phyloP scores from a whole-genome alignment of 2,113 vertebrate species.

The Geothlypis trichas region DNA sequence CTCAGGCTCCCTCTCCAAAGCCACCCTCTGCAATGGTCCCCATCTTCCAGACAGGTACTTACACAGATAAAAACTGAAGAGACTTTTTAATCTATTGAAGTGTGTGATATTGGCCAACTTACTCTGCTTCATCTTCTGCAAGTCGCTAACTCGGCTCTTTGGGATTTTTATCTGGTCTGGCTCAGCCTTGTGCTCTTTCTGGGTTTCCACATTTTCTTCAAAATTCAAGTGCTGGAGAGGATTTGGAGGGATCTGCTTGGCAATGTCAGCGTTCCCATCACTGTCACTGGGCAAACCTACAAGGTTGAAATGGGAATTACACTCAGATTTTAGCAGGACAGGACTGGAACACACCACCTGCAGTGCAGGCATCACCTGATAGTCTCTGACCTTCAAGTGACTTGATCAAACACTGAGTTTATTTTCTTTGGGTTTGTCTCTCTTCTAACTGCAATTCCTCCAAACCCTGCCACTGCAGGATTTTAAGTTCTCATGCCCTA shows the following conservation, averaged over 20 bases:
- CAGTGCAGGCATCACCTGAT: not conserved
- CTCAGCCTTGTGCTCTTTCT: slow-evolving; percentile 61
- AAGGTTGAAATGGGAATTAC: not conserved
- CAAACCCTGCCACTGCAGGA: not conserved
- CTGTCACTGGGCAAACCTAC: slow-evolving; percentile 57
- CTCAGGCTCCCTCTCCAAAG: not conserved
- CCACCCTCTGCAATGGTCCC: not conserved
- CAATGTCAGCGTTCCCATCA: slow-evolving; percentile 58
- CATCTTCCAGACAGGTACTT: not conserved
- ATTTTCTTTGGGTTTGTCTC: not conserved
- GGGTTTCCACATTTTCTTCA: slow-evolving; percentile 73
- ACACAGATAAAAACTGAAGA: not conserved
- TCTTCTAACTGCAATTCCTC: not conserved
- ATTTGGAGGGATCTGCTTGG: slow-evolving; percentile 80
- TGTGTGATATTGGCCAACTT: slow-evolving; percentile 49
- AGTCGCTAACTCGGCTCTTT: slow-evolving; percentile 67
- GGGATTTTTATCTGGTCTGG: slow-evolving; percentile 60
- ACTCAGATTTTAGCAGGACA: not conserved
- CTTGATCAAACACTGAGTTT: accelerated
- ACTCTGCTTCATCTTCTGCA: slow-evolving; percentile 82
- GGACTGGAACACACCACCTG: not conserved
- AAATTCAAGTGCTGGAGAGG: slow-evolving; percentile 75
- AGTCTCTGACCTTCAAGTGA: not conserved
- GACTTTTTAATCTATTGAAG: not conserved
- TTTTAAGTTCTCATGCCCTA: not conserved